Conservation (phyloP, 2,797 vertebrate genomes). For the Scyliorhinus canicula region DNA sequence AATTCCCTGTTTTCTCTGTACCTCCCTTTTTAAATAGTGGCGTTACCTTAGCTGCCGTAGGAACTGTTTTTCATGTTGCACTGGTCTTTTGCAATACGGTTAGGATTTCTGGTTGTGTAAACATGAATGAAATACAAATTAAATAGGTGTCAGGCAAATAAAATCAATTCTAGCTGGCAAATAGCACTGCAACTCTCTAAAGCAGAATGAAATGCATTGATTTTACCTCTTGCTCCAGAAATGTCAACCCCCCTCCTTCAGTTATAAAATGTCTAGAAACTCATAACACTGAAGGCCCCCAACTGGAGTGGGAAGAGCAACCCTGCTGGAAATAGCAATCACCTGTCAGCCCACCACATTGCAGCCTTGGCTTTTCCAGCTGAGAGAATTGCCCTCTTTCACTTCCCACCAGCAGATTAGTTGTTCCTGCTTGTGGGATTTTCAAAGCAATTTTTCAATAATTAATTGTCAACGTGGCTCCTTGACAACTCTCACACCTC, state of each 20-base stretch:
- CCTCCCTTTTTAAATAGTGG: background rate
- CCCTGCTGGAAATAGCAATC: background rate
- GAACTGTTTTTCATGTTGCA: background rate
- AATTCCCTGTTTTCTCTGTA: too few species aligned
- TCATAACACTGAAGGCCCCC: background rate
- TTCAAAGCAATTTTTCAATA: background rate
- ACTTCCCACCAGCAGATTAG: background rate
- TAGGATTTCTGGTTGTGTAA: background rate
- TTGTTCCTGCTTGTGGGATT: background rate
- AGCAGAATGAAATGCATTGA: background rate
- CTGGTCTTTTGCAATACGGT: background rate
- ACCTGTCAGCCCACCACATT: background rate
- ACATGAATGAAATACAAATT: background rate
- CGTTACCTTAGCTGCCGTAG: too few species aligned
- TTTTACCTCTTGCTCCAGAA: background rate
- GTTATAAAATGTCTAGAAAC: background rate
- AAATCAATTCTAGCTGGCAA: background rate
- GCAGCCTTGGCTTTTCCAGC: background rate
- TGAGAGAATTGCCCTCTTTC: background rate
- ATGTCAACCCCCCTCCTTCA: background rate
- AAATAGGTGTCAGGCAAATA: background rate
- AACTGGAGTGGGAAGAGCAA: background rate
- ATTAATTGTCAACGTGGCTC: background rate
- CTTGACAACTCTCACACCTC: background rate
- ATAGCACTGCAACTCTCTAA: background rate